Evolutionary conservation across 2,797 vertebrate genomes (phyloP), one percentile per base, ranked within the genome.

Genomic region (Macropus fuliginosus): DNA sequence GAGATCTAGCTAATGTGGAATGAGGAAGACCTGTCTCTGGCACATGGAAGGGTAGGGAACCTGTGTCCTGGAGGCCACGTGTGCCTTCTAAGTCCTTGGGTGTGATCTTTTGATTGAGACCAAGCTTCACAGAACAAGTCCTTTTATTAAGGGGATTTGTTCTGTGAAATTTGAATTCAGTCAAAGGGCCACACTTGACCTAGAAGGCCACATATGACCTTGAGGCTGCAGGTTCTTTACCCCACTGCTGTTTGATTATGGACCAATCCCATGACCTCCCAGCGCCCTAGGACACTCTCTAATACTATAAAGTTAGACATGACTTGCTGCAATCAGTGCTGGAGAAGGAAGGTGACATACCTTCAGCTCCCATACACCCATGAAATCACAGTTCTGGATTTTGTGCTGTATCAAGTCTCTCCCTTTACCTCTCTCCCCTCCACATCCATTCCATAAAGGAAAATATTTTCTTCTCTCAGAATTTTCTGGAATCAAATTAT

Each of bases 381-480:
- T 21, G 62, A 74, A 21, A 74, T n/a, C 34, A 74, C 10, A 81
- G n/a, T 24, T 81, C 66, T 46, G n/a, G 66, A 9, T 81, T 81
- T 8, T 21, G 0, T 12, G 66, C n/a, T 74, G 6, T 0, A 57
- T 0, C 66, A 54, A n/a, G 54, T 81, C 59, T 29, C 27, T 54
- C 62, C 14, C n/a, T 91, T 74, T n/a, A 57, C 56, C 91, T 89
- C 55, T 24, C 14, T 62, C 92, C n/a, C 2, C 8, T 34, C 59
- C 4, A 16, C 0, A 5, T 59, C 46, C 59, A 0, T 62, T n/a
- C 31, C 57, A 46, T n/a, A 62, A 46, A 91, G 91, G 40, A n/a
- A 74, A 74, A 40, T n/a, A n/a, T 13, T 4, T 74, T 74, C 62
- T 74, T 74, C n/a, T 74, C n/a, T 40, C 66, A 40, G n/a, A 40